A percentile compares a stretch with the other conserved stretches of the same genome.
These are phyloP conservation scores for Pristionchus japonicus DNA, from an alignment of 2,888 invertebrate species.

Conservation along the genomic window DNA sequence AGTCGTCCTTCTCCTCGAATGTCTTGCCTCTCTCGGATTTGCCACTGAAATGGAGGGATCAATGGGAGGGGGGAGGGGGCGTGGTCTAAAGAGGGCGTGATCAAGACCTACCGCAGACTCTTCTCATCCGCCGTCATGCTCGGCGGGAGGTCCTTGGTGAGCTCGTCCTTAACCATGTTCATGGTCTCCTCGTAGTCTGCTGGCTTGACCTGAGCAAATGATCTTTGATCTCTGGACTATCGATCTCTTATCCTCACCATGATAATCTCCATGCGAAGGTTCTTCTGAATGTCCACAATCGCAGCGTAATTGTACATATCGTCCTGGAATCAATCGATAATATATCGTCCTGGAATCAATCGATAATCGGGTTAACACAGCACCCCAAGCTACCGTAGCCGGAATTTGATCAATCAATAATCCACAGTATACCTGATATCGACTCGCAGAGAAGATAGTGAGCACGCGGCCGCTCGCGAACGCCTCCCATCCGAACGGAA, in stretches of 20 bases:
- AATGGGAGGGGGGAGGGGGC: neutral
- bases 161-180: neutral
- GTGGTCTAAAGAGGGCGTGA: neutral
- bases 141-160: neutral
- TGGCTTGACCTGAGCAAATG: neutral
- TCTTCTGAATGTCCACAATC: slow-evolving; percentile 30
- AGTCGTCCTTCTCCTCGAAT: neutral
- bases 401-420: neutral
- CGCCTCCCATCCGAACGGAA: neutral
- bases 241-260: neutral
- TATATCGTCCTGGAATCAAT: too few relatives aligned
- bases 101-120: neutral
- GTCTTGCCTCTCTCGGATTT: neutral
- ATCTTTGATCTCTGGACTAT: neutral
- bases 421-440: slow-evolving; percentile 44
- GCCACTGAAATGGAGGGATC: neutral
- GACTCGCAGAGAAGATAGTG: slow-evolving; percentile 25
- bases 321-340: too few relatives aligned
- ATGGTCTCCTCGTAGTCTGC: neutral
- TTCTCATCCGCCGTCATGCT: neutral
- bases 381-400: neutral
- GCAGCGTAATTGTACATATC: slow-evolving; percentile 35
- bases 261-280: neutral
- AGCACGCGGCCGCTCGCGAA: slow-evolving; percentile 6
- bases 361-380: neutral